phyloP scores from a whole-genome alignment of 2,888 invertebrate species.

The Cheilosia pagana region DNA sequence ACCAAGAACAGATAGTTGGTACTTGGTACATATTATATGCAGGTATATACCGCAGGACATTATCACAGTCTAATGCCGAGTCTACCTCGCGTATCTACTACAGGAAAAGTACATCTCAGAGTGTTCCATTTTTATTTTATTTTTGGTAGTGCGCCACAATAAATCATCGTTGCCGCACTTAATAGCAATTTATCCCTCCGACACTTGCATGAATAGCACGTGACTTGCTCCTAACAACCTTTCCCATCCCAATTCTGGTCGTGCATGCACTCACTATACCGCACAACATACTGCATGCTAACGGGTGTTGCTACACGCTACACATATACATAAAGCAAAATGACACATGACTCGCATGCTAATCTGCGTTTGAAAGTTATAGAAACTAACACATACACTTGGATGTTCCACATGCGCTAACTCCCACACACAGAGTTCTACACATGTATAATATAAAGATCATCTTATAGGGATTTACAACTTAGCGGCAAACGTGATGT shows the following conservation, averaged over 20 bases:
- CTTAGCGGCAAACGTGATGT: slow-evolving; percentile 73
- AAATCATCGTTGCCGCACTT: slow-evolving; percentile 56
- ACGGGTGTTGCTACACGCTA: slow-evolving; percentile 15
- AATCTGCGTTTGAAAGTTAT: slow-evolving; percentile 64
- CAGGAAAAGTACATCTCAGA: not conserved
- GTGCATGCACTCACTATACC: slow-evolving; percentile 51
- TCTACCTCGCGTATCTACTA: slow-evolving; percentile 7
- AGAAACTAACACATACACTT: slow-evolving; percentile 56
- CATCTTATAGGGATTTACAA: slow-evolving; percentile 75
- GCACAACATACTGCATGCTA: slow-evolving; percentile 45
- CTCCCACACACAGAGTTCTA: slow-evolving; percentile 46
- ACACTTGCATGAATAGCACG: slow-evolving; percentile 72
- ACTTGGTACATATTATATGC: too few relatives aligned
- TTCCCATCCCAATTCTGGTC: slow-evolving; percentile 60
- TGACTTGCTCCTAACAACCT: slow-evolving; percentile 68
- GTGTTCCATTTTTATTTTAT: not conserved
- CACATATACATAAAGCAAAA: slow-evolving; percentile 66
- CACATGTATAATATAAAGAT: slow-evolving; percentile 55
- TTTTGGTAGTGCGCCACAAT: slow-evolving; percentile 35
- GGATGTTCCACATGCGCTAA: slow-evolving; percentile 27
- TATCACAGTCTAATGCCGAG: slow-evolving; percentile 8
- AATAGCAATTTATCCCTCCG: slow-evolving; percentile 60
- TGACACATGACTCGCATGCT: slow-evolving; percentile 74
- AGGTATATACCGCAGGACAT: not conserved
- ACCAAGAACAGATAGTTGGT: not conserved